These are phyloP conservation scores for Ectobius pallidus DNA, from an alignment of 2,888 invertebrate genomes.

Conservation along the genomic window DNA sequence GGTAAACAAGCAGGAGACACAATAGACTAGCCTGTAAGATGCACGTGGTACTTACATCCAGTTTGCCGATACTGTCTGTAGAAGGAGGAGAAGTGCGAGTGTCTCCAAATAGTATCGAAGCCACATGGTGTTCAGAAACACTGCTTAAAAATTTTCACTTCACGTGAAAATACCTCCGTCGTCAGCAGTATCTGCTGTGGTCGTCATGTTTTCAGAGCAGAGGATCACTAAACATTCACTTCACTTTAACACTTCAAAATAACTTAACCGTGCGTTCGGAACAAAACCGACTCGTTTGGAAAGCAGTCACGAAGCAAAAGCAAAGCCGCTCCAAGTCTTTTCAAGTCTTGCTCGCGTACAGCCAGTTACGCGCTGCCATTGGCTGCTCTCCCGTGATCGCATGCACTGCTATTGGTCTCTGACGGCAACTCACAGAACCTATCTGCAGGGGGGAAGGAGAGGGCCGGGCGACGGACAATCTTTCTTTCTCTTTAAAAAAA, in stretches of 20 bases:
- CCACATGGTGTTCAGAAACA: constrained; percentile 13
- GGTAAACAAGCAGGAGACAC: too few species aligned
- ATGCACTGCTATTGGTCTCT: constrained; percentile 4
- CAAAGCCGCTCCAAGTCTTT: neutral
- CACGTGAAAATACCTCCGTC: constrained; percentile 10
- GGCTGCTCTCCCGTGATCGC: constrained; percentile 3
- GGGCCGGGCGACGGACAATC: neutral
- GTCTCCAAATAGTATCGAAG: neutral
- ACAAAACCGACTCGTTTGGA: too few species aligned
- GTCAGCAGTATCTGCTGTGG: neutral
- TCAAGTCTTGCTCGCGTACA: neutral
- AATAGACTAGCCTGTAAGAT: neutral
- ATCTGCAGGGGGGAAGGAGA: neutral
- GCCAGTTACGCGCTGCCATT: neutral
- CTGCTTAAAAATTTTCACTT: too few species aligned
- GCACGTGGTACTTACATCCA: constrained; percentile 32
- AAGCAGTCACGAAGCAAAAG: too few species aligned
- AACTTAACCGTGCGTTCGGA: too few species aligned
- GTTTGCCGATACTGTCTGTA: constrained; percentile 25
- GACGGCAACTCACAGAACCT: neutral
- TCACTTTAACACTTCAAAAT: too few species aligned
- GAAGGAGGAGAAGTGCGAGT: constrained; percentile 2
- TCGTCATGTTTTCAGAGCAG: too few species aligned
- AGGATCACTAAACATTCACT: too few species aligned
- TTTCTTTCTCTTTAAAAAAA: neutral